Evolutionary conservation across 2,888 invertebrate genomes (phyloP), one percentile per base, ranked within the genome.

Genomic region (Tipula confusa): DNA sequence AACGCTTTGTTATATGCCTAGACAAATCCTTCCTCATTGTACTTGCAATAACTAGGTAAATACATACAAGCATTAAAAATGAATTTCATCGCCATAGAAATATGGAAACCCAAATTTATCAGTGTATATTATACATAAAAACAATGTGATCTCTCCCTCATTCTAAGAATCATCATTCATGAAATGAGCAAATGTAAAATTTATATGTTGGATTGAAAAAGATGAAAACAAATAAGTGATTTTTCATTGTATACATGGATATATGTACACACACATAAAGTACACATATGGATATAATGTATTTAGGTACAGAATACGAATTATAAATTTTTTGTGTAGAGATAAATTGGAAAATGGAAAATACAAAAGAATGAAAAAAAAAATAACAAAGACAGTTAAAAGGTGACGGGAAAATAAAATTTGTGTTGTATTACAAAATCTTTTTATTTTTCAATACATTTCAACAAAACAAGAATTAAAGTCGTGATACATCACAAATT

Each of bases 211-310:
- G 24, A 64, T 64, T 64, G 64, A 64, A 64, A 43, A 24, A 64
- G 64, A 64, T 24, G 64, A 64, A 64, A 18, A 64, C 64, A 64
- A 24, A 64, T 64, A 64, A 64, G 64, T 64, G 64, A 64, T 64
- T 64, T 64, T 18, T 64, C 24, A 24, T 64, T 64, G 64, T 64
- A 64, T 24, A 9, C 24, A 24, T 24, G 9, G 9, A 24, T 64
- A 64, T 64, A 43, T n/a, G 43, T 43, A 43, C 38, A 38, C 11
- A n/a, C n/a, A n/a, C n/a, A n/a, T n/a, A n/a, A n/a, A 38, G 38
- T 11, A 38, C 38, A 38, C 48, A 48, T 48, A 6, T 48, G 48
- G 6, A 18, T 38, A 13, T 9, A 38, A 2, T 13, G 48, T 48
- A 33, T 33, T 6, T 11, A 48, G 48, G 18, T 18, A 48, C 18